phyloP scores from a whole-genome alignment of 2,113 vertebrate genomes.

The Anolis carolinensis region DNA sequence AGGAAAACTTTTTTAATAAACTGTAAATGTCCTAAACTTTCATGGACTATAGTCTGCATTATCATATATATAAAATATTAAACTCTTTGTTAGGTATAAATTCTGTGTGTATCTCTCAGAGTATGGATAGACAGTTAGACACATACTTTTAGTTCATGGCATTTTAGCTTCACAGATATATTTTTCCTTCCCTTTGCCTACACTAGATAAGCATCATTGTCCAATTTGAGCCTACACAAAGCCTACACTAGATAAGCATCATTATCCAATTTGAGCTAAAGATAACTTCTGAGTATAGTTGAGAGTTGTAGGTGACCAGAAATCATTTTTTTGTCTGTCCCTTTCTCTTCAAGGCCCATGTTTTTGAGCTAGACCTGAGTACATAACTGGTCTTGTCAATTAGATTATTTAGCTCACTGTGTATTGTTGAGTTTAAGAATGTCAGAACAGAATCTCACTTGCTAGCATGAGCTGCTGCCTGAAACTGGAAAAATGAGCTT shows the following conservation, averaged over 20 bases:
- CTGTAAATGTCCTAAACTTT: not conserved
- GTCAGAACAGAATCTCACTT: not conserved
- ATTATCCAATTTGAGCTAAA: not conserved
- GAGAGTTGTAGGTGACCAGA: not conserved
- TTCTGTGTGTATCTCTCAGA: not conserved
- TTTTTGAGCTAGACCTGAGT: not conserved
- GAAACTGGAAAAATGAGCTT: not conserved
- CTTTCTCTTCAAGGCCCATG: not conserved
- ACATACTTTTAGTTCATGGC: not conserved
- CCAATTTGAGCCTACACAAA: not conserved
- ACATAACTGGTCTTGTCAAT: not conserved
- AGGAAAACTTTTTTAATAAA: not conserved
- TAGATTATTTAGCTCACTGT: not conserved
- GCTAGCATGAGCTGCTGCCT: not conserved
- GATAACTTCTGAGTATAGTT: not conserved
- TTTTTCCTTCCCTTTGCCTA: no score
- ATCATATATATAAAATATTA: not conserved
- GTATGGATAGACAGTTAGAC: not conserved
- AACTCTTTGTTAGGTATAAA: no score
- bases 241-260: not conserved
- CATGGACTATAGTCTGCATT: not conserved
- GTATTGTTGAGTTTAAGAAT: not conserved
- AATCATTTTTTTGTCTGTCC: not conserved
- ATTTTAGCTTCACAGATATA: no score
- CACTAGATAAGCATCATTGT: no score